Evolutionary conservation across 2,888 invertebrate species (phyloP).

Genomic region (Globia sparganii): DNA sequence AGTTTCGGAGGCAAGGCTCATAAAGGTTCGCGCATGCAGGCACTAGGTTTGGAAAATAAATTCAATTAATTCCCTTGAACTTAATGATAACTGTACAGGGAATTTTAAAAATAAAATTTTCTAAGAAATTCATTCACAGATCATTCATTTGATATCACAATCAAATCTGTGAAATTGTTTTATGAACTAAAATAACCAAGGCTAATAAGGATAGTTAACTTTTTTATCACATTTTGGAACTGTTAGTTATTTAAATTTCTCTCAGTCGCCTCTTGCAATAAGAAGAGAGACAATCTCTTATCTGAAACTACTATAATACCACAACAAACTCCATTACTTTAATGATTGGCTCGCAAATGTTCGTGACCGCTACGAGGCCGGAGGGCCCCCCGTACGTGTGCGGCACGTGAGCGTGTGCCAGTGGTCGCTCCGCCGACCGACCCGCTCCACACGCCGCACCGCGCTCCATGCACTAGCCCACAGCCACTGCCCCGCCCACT

Average conservation of each 20-base stretch:
- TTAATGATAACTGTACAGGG: too few species aligned
- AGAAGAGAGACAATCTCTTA: not conserved
- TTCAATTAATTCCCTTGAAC: not conserved
- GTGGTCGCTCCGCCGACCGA: constrained; percentile 71
- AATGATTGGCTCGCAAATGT: too few species aligned
- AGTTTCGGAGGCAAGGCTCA: not conserved
- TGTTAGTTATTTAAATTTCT: not conserved
- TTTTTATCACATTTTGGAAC: not conserved
- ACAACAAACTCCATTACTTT: not conserved
- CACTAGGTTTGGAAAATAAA: not conserved
- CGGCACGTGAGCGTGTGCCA: constrained; percentile 84
- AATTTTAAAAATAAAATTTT: not conserved
- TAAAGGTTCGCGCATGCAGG: not conserved
- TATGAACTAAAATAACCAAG: not conserved
- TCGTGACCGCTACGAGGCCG: too few species aligned
- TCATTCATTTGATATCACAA: not conserved
- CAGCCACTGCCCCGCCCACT: not conserved
- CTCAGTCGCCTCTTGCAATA: not conserved
- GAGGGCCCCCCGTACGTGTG: constrained; percentile 66
- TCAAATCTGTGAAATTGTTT: not conserved
- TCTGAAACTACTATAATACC: constrained; percentile 2
- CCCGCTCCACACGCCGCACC: constrained; percentile 48
- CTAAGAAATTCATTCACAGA: not conserved
- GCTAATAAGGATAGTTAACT: not conserved
- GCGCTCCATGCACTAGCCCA: constrained; percentile 17